Evolutionary conservation across 2,888 invertebrate genomes (phyloP).

Genomic region (Leucania comma): DNA sequence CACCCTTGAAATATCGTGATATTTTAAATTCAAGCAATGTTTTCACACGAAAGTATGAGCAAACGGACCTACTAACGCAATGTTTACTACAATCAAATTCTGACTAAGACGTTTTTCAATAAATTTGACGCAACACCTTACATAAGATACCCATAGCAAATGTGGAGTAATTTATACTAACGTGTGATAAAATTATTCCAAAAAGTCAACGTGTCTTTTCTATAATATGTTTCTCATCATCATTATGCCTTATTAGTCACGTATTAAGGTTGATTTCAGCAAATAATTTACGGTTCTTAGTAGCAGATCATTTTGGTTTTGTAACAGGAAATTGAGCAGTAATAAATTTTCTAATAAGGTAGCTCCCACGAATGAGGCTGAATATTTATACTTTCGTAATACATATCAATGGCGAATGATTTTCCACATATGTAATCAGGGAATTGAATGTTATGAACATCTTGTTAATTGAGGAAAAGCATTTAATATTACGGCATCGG

Average conservation of each 20-base stretch:
- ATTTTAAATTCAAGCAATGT: too few relatives aligned
- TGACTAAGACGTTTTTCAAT: constrained; percentile 45
- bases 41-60: constrained; percentile 34
- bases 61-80: constrained; percentile 11
- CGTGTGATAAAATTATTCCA: constrained; percentile 50
- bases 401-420: constrained; percentile 20
- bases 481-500: constrained; percentile 5
- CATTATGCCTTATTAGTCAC: constrained; percentile 17
- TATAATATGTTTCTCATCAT: constrained; percentile 13
- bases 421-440: constrained; percentile 38
- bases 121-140: constrained; percentile 44
- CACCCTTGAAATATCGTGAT: constrained; percentile 28
- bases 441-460: constrained; percentile 2
- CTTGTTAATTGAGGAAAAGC: constrained; percentile 18
- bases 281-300: constrained; percentile 12
- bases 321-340: constrained; percentile 51
- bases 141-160: constrained; percentile 49
- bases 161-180: constrained; percentile 50
- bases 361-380: constrained; percentile 10
- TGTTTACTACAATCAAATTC: constrained; percentile 24
- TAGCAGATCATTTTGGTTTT: constrained; percentile 25
- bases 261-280: constrained; percentile 33
- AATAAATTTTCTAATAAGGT: constrained; percentile 53
- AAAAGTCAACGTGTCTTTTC: constrained; percentile 39
- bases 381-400: constrained; percentile 45